Conservation (phyloP, 2,888 invertebrate genomes). For the Sipha maydis region DNA sequence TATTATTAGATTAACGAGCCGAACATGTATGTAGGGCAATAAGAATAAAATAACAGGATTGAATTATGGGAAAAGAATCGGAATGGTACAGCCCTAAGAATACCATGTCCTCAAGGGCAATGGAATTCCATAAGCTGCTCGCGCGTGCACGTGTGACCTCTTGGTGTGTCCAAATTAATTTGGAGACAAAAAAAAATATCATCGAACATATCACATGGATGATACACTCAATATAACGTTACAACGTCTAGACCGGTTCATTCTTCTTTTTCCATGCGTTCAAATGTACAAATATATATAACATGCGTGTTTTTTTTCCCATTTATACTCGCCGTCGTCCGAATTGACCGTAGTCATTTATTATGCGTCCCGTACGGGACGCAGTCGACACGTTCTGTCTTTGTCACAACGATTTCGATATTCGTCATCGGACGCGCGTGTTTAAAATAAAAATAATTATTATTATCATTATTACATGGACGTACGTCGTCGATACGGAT, state of each 20-base stretch:
- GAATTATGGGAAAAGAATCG: neutral
- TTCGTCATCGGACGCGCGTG: conserved; percentile 32
- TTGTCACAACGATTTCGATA: conserved; percentile 53
- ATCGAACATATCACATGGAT: conserved; percentile 16
- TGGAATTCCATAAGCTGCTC: conserved; percentile 37
- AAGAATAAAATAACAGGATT: neutral
- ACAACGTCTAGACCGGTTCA: conserved; percentile 60
- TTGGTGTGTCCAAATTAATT: conserved; percentile 58
- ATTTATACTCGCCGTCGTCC: conserved; percentile 34
- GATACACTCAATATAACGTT: conserved; percentile 43
- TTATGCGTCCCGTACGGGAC: conserved; percentile 33
- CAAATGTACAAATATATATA: neutral
- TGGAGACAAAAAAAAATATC: conserved; percentile 33
- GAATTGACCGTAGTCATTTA: conserved; percentile 56
- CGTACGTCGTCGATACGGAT: conserved; percentile 22
- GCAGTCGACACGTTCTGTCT: conserved; percentile 39
- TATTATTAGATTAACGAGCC: no score
- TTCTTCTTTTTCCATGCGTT: conserved; percentile 28
- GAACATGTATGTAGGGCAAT: no score
- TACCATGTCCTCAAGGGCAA: conserved; percentile 38
- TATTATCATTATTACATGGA: neutral
- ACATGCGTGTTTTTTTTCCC: conserved; percentile 13
- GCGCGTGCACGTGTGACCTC: conserved; percentile 41
- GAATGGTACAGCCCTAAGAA: conserved; percentile 16
- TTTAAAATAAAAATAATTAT: neutral